Evolutionary conservation across 2,113 vertebrate genomes (phyloP), one percentile per base, ranked within the genome.

Genomic region (Rhodinocichla rosea): DNA sequence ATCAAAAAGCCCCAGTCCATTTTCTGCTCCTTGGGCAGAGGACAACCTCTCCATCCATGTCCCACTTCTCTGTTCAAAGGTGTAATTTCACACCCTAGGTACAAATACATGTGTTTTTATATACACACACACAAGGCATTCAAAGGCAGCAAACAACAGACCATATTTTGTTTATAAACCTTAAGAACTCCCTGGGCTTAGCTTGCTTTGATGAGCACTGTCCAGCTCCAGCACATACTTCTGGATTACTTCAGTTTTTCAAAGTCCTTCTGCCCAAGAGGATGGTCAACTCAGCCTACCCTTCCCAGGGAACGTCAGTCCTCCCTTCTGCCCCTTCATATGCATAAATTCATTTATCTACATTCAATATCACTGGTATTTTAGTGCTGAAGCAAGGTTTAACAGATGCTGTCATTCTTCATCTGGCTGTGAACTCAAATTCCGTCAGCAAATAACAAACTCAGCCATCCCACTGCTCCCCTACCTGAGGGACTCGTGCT

Each of bases 401-500:
- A 83, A 70, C 45, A 32, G 17, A 60, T 4, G 8, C 6, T 70
- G 60, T 28, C 35, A 33, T 49, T 60, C 57, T 64, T 60, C 62
- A 55, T 30, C 5, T 52, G 17, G 23, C 53, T 47, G 23, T 44
- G 45, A 80, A 42, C 27, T 69, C 30, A 16, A 37, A 59, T 56
- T 73, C 59, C 64, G 35, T 4, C 53, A 86, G 57, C 0, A 27
- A 24, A 10, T 40, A 45, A 82, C 44, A 13, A 79, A 63, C 18
- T 63, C 52, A 53, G 47, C 33, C 42, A 63, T 7, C 7, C 13
- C 62, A n/a, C 32, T 56, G 32, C n/a, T 49, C 52, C 45, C 53
- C 55, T 68, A 86, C 53, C 23, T 47, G 0, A 0, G 40, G 7
- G 23, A 50, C 18, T 50, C 1, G 0, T 35, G 13, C 18, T 73